These are phyloP conservation scores for Ciconia boyciana DNA, from an alignment of 2,113 vertebrate genomes.

Conservation along the genomic window DNA sequence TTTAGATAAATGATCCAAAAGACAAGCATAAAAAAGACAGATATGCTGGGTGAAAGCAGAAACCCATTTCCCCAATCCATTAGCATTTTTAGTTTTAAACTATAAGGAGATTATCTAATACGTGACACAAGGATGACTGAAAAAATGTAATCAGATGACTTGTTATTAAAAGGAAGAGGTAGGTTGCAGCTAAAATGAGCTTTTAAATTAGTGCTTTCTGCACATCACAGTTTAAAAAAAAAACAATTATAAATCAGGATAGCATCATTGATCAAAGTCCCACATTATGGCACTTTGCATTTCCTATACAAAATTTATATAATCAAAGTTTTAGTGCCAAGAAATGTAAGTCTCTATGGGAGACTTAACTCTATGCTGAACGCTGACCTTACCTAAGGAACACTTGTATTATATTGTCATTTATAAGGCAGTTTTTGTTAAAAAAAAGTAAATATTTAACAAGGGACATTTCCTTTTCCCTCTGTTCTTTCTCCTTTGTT, in stretches of 20 bases:
- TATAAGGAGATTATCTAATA: constrained; percentile 35
- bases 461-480: neutral
- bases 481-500: neutral
- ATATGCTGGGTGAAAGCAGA: constrained; percentile 37
- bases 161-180: constrained; percentile 24
- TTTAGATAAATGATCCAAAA: constrained; percentile 52
- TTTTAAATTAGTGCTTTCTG: constrained; percentile 62
- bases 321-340: constrained; percentile 39
- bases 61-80: constrained; percentile 43
- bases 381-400: constrained; percentile 7
- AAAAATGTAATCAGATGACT: constrained; percentile 14
- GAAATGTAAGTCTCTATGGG: neutral
- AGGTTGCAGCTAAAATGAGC: constrained; percentile 2
- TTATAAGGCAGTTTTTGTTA: constrained; percentile 2
- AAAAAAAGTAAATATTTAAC: neutral
- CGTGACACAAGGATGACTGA: neutral
- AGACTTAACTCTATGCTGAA: neutral
- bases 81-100: constrained; percentile 43
- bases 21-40: constrained; percentile 59
- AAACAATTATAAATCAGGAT: constrained; percentile 12
- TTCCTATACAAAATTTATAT: constrained; percentile 52
- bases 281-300: neutral
- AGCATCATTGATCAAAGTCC: constrained; percentile 27
- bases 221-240: constrained; percentile 43
- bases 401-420: neutral